Base-by-base conservation (phyloP, 2,797 vertebrate species). In the Channa striata region DNA sequence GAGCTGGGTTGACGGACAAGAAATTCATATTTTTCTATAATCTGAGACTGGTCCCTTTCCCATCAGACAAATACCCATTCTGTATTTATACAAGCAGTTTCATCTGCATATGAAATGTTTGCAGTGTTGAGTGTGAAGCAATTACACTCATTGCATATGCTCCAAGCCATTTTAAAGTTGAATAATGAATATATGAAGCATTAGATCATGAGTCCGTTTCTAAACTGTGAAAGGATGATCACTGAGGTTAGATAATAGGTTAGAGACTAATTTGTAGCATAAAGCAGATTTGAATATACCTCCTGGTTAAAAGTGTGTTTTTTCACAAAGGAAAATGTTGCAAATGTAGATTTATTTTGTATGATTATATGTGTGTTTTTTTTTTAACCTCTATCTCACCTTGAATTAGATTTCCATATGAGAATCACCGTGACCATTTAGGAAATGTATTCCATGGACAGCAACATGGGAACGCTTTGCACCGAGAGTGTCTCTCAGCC, bases 151-250 rank as follows among this genome's bases (percentile, higher is more conserved):
- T 74, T 59, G 46, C 2, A 10, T 53, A 25, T 7, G 30, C 72
- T 67, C 25, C 34, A 30, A 34, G 65, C 44, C 48, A 67, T 80
- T 74, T 56, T 53, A 65, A 58, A 47, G 59, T 16, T 76, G 33
- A 86, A 86, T 83, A 78, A 85, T 87, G 78, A 52, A 88, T 68
- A 40, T 8, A 8, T 8, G 46, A 69, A 4, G 48, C 61, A 78
- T 87, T 72, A 52, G 63, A 81, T 87, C 66, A 69, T 54, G 43
- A 76, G 39, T 70, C 59, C 37, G 37, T 72, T 66, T 61, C 65
- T 74, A 59, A 81, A 72, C 40, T 39, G 2, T 77, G 54, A 36
- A 46, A 37, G 50, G 64, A 57, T 60, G 62, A 71, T 53, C 36
- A 58, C 60, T 65, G 72, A 34, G 65, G 50, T 68, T 74, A 52